Evolutionary conservation across 2,797 vertebrate genomes (phyloP).

Genomic region (Nannoperca australis): DNA sequence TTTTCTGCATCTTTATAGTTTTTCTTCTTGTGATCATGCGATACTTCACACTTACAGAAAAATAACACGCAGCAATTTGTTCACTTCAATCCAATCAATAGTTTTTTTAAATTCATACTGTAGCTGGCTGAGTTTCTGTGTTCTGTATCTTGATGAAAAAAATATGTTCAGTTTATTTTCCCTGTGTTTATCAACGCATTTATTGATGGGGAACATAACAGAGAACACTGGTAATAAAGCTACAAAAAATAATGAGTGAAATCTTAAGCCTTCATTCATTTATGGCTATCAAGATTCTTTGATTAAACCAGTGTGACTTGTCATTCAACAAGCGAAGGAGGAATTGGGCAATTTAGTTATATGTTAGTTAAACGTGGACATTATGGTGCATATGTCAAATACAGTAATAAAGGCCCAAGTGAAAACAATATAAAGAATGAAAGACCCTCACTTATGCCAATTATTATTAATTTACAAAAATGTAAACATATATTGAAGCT

Average conservation of each 20-base stretch:
- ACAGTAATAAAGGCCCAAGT: background rate
- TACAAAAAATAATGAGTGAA: slow-evolving; percentile 48
- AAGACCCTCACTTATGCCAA: background rate
- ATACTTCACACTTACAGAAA: slow-evolving; percentile 8
- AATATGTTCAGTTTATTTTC: slow-evolving; percentile 13
- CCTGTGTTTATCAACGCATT: slow-evolving; percentile 32
- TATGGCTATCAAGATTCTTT: slow-evolving; percentile 34
- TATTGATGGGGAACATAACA: slow-evolving; percentile 40
- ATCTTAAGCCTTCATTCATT: slow-evolving; percentile 34
- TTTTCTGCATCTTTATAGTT: background rate
- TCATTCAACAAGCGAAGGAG: slow-evolving; percentile 1
- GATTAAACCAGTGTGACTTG: slow-evolving; percentile 35
- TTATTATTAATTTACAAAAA: background rate
- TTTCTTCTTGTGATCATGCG: background rate
- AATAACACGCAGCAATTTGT: background rate
- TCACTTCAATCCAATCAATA: background rate
- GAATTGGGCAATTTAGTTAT: background rate
- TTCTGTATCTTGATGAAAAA: background rate
- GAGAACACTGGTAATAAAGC: slow-evolving; percentile 22
- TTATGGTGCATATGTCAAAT: background rate
- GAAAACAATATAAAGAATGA: background rate
- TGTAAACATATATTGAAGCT: background rate
- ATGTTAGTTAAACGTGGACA: slow-evolving; percentile 11
- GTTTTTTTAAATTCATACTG: background rate
- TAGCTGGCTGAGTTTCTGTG: background rate